phyloP scores from a whole-genome alignment of 2,113 vertebrate species.

The Bucco capensis region DNA sequence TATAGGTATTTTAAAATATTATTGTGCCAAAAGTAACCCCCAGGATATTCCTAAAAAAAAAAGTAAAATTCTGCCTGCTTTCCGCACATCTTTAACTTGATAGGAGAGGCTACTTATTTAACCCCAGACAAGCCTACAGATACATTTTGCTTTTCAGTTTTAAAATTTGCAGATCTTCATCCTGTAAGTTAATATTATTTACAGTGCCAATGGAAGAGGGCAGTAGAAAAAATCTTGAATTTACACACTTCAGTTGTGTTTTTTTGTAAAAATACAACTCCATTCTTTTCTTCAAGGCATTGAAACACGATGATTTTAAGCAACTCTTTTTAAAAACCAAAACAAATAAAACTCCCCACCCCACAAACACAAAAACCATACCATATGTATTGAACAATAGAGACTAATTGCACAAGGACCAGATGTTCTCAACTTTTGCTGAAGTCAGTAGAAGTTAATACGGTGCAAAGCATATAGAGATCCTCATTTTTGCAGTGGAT shows the following conservation, averaged over 20 bases:
- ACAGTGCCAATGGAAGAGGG: neutral
- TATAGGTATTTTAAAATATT: slow-evolving; percentile 14
- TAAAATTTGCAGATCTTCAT: neutral
- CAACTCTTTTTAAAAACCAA: neutral
- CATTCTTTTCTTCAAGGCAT: slow-evolving; percentile 2
- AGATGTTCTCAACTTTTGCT: slow-evolving; percentile 18
- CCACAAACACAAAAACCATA: neutral
- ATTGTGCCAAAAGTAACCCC: neutral
- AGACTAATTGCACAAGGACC: slow-evolving; percentile 7
- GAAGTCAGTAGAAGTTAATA: slow-evolving; percentile 7
- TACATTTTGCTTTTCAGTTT: neutral
- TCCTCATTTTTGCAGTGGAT: neutral
- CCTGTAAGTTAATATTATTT: neutral
- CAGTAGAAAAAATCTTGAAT: neutral
- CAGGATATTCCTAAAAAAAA: neutral
- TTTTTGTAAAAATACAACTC: neutral
- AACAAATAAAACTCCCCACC: neutral
- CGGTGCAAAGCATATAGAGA: neutral
- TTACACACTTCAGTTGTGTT: neutral
- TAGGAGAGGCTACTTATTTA: neutral
- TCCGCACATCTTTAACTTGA: neutral
- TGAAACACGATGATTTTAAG: slow-evolving; percentile 1
- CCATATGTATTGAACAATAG: slow-evolving; percentile 27
- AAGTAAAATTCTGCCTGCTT: neutral
- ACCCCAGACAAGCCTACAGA: neutral